These are phyloP conservation scores for Coluber constrictor DNA, from an alignment of 2,797 vertebrate species.

Conservation along the genomic window DNA sequence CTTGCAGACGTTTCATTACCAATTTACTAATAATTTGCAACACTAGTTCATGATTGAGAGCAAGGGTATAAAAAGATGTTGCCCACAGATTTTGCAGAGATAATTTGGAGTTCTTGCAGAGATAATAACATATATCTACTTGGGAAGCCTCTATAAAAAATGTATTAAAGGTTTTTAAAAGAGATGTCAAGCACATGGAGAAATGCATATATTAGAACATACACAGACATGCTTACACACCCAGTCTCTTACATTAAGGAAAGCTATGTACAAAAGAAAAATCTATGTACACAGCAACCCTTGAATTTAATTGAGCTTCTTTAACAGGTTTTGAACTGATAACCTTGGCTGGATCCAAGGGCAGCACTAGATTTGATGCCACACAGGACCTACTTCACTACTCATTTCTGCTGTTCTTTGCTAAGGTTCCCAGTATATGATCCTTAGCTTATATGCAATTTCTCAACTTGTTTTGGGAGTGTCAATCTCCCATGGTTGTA, in stretches of 20 bases:
- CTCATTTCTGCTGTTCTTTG: neutral
- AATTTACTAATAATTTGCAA: neutral
- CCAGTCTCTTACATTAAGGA: neutral
- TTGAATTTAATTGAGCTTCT: neutral
- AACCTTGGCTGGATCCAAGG: neutral
- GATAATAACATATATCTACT: neutral
- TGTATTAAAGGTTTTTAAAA: neutral
- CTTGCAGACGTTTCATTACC: neutral
- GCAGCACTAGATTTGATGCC: neutral
- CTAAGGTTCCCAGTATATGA: neutral
- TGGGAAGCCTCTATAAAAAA: neutral
- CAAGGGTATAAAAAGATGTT: neutral
- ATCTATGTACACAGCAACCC: neutral
- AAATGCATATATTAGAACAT: neutral
- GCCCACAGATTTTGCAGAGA: neutral
- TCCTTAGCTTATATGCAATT: neutral
- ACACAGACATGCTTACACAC: neutral
- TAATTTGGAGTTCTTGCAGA: neutral
- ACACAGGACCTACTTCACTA: neutral
- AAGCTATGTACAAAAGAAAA: neutral
- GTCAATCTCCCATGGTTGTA: neutral
- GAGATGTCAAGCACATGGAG: neutral
- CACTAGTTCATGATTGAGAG: neutral
- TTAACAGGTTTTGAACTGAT: neutral
- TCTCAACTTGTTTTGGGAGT: neutral